Conservation (phyloP, 1,140 invertebrate genomes). For the Lanistes nyassanus region DNA sequence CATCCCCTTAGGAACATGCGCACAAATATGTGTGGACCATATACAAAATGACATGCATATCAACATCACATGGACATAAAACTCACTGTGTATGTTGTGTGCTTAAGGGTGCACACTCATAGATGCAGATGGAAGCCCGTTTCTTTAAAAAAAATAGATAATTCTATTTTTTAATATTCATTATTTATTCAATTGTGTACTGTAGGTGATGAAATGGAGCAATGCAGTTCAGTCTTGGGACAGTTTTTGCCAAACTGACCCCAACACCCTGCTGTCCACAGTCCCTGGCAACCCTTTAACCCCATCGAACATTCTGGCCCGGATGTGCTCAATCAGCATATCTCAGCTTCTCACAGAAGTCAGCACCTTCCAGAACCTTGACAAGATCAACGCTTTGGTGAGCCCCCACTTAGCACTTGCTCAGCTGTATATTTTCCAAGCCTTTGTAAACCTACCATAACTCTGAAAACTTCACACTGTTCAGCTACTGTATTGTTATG, state of each 20-base stretch:
- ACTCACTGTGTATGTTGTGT: too few relatives aligned
- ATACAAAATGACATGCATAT: too few relatives aligned
- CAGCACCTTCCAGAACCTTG: slow-evolving; percentile 23
- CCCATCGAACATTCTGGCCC: slow-evolving; percentile 22
- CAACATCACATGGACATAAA: too few relatives aligned
- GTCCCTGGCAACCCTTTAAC: slow-evolving; percentile 28
- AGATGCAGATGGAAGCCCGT: too few relatives aligned
- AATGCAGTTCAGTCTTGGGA: slow-evolving; percentile 15
- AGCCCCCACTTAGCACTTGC: neutral
- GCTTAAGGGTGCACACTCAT: too few relatives aligned
- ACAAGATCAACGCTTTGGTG: slow-evolving; percentile 23
- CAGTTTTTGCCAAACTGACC: slow-evolving; percentile 23
- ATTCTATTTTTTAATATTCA: too few relatives aligned
- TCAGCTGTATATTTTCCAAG: neutral
- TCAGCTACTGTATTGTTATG: too few relatives aligned
- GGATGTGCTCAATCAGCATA: slow-evolving; percentile 35
- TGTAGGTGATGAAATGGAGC: neutral
- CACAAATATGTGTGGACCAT: too few relatives aligned
- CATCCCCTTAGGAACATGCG: too few relatives aligned
- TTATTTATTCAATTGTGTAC: too few relatives aligned
- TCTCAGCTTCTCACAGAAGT: slow-evolving; percentile 30
- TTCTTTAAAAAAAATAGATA: too few relatives aligned
- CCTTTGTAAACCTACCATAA: neutral
- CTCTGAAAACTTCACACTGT: too few relatives aligned
- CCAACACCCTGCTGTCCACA: slow-evolving; percentile 22